Evolutionary conservation across 2,113 vertebrate genomes (phyloP).

Genomic region (Narcine bancroftii): DNA sequence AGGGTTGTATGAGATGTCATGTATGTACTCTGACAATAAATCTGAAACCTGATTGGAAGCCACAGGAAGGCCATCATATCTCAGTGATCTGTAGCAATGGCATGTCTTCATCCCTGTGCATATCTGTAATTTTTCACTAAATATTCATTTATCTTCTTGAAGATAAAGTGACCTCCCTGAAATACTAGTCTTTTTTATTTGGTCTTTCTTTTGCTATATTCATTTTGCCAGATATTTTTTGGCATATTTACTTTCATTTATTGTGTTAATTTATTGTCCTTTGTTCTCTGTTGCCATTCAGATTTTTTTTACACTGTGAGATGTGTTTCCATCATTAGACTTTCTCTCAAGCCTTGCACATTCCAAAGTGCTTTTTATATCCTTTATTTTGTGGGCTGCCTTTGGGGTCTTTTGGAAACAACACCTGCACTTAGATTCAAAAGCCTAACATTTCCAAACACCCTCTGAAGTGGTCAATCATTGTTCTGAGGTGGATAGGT

Average conservation of each 20-base stretch:
- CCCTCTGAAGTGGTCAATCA: conserved; percentile 60
- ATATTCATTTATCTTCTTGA: too few species aligned
- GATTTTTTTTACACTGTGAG: not conserved
- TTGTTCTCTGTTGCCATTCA: too few species aligned
- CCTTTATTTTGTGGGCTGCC: conserved; percentile 64
- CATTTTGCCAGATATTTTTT: too few species aligned
- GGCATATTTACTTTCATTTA: too few species aligned
- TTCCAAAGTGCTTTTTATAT: conserved; percentile 71
- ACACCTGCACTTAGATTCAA: conserved; percentile 77
- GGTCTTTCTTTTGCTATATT: too few species aligned
- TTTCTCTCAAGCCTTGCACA: conserved; percentile 67
- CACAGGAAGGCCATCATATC: not conserved
- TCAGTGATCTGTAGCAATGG: not conserved
- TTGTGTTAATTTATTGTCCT: too few species aligned
- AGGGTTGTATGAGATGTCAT: too few species aligned
- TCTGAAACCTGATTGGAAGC: not conserved
- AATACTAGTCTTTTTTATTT: too few species aligned
- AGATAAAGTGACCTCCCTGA: too few species aligned
- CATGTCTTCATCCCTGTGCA: not conserved
- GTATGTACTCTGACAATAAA: too few species aligned
- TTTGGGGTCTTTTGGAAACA: conserved; percentile 66
- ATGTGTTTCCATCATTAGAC: conserved; percentile 69
- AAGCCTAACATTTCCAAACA: conserved; percentile 65
- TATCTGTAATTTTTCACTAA: not conserved
- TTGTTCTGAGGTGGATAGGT: conserved; percentile 63